These are phyloP conservation scores for Helicoverpa assulta DNA, from an alignment of 2,888 invertebrate genomes.

Conservation along the genomic window DNA sequence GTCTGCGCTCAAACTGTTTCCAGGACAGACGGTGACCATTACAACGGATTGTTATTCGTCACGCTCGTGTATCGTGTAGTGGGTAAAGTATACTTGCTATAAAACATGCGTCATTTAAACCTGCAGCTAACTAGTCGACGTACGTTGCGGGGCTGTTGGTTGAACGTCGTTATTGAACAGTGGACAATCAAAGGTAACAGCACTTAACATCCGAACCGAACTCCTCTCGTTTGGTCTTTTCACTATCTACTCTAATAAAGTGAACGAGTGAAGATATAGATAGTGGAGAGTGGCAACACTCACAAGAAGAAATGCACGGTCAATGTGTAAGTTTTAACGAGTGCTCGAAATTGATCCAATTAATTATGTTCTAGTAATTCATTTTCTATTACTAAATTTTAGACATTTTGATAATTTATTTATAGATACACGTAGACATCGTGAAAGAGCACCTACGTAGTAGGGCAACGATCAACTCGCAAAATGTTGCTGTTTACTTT, in stretches of 20 bases:
- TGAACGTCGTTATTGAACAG: constrained; percentile 46
- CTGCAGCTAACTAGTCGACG: constrained; percentile 43
- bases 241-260: constrained; percentile 85
- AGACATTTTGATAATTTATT: constrained; percentile 82
- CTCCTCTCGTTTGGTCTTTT: constrained; percentile 85
- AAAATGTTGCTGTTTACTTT: constrained; percentile 56
- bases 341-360: constrained; percentile 89
- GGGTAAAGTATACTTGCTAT: constrained; percentile 9
- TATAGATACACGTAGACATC: constrained; percentile 79
- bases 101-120: constrained; percentile 15
- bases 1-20: constrained; percentile 69
- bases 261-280: constrained; percentile 84
- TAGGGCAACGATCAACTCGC: constrained; percentile 62
- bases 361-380: constrained; percentile 88
- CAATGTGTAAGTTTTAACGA: constrained; percentile 90
- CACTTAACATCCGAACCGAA: constrained; percentile 81
- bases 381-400: constrained; percentile 87
- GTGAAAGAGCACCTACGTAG: constrained; percentile 73
- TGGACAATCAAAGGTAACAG: constrained; percentile 55
- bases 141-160: constrained; percentile 23
- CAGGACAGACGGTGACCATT: constrained; percentile 28
- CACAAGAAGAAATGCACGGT: constrained; percentile 87
- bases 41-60: constrained; percentile 20
- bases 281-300: constrained; percentile 82
- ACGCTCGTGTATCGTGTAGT: constrained; percentile 19